phyloP scores from a whole-genome alignment of 2,113 vertebrate genomes.

The Sminthopsis crassicaudata region DNA sequence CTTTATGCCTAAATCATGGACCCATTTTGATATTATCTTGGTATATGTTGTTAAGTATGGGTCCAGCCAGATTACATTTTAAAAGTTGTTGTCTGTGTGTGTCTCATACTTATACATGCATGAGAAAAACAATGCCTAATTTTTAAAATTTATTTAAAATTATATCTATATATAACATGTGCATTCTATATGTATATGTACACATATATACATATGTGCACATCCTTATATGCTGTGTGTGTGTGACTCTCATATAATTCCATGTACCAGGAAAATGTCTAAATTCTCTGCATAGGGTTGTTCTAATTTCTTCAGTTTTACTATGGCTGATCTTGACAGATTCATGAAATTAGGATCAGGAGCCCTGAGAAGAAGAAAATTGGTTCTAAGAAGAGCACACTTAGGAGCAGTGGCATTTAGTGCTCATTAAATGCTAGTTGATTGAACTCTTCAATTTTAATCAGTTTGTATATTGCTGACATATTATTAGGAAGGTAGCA shows the following conservation, averaged over 20 bases:
- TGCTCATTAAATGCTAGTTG: background rate
- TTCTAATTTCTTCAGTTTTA: background rate
- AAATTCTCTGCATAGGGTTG: background rate
- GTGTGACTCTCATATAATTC: background rate
- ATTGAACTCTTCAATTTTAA: slow-evolving; percentile 5
- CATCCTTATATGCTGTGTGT: no score
- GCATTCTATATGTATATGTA: no score
- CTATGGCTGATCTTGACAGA: background rate
- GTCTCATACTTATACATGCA: no score
- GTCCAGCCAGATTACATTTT: background rate
- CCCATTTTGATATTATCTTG: no score
- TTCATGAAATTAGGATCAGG: background rate
- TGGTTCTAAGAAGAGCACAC: background rate
- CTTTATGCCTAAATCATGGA: no score
- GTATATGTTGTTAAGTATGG: no score
- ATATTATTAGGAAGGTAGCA: background rate
- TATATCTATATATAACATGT: no score
- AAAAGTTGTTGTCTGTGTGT: no score
- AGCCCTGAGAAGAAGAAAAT: background rate
- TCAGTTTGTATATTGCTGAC: background rate
- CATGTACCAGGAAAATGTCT: background rate
- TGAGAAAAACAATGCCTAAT: no score
- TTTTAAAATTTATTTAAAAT: no score
- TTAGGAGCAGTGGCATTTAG: background rate
- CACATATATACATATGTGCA: no score